Conservation (phyloP, 2,888 invertebrate genomes). For the Amphipyra berbera region DNA sequence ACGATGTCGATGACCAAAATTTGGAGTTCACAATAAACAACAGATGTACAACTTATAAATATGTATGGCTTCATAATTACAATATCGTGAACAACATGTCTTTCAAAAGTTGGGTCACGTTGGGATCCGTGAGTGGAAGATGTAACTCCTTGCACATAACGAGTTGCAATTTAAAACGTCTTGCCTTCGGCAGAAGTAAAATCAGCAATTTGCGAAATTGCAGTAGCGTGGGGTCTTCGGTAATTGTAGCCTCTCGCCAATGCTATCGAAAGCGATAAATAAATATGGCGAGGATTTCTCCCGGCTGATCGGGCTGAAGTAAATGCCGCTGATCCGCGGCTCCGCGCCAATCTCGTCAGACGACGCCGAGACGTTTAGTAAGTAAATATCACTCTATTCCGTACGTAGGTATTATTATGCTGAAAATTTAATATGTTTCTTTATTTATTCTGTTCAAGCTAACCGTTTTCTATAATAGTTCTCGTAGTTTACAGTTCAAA, state of each 20-base stretch:
- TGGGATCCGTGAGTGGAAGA: conserved; percentile 62
- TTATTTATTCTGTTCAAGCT: conserved; percentile 11
- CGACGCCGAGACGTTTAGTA: conserved; percentile 36
- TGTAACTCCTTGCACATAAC: conserved; percentile 74
- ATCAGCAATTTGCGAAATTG: conserved; percentile 86
- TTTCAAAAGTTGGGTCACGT: conserved; percentile 56
- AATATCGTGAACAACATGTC: conserved; percentile 43
- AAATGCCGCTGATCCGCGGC: conserved; percentile 43
- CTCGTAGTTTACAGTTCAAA: background rate
- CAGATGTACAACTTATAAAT: conserved; percentile 39
- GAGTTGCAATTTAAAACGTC: conserved; percentile 82
- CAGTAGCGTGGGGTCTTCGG: conserved; percentile 77
- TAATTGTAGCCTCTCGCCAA: conserved; percentile 82
- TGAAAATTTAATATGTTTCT: conserved; percentile 23
- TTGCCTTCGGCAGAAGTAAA: conserved; percentile 82
- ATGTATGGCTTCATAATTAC: conserved; percentile 46
- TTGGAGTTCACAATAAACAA: conserved; percentile 45
- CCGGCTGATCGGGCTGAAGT: conserved; percentile 44
- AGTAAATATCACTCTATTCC: conserved; percentile 40
- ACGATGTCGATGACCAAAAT: conserved; percentile 51
- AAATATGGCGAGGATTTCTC: conserved; percentile 78
- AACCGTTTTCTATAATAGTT: conserved; percentile 4
- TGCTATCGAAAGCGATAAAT: conserved; percentile 80
- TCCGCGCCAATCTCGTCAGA: conserved; percentile 38
- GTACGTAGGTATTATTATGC: background rate